Conservation (phyloP, 1,140 invertebrate genomes). For the Tyrophagus putrescentiae region DNA sequence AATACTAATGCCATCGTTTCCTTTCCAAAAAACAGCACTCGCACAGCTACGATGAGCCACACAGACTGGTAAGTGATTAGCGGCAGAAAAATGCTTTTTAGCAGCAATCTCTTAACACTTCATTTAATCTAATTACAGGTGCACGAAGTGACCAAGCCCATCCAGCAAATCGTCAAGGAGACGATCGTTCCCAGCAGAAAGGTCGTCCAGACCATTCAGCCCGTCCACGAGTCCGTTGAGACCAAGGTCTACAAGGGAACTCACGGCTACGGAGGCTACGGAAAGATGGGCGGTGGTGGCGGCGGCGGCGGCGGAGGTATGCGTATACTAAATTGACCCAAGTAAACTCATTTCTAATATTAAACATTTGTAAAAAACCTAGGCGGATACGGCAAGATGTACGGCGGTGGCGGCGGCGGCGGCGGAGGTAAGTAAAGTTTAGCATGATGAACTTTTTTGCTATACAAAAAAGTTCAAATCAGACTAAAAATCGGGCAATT, state of each 20-base stretch:
- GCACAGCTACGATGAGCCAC: slow-evolving; percentile 21
- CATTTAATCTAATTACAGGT: too few species aligned
- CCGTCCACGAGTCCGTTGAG: slow-evolving; percentile 17
- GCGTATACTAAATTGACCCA: neutral
- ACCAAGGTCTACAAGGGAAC: slow-evolving; percentile 18
- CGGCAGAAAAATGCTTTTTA: too few species aligned
- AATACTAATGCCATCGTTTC: too few species aligned
- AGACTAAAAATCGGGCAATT: too few species aligned
- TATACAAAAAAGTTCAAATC: too few species aligned
- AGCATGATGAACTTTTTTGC: too few species aligned
- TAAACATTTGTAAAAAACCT: too few species aligned
- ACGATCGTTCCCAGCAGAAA: slow-evolving; percentile 15
- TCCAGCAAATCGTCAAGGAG: slow-evolving; percentile 18
- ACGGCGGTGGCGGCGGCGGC: slow-evolving; percentile 8
- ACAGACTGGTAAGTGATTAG: too few species aligned
- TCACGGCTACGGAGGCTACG: neutral
- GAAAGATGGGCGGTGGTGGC: neutral
- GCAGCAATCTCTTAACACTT: too few species aligned
- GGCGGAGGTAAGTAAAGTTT: neutral
- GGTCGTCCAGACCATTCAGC: slow-evolving; percentile 16
- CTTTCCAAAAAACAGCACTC: too few species aligned
- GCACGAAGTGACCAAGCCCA: slow-evolving; percentile 21
- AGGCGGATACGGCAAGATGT: slow-evolving; percentile 11
- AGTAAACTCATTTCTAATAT: too few species aligned
- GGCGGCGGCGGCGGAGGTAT: neutral